Evolutionary conservation across 2,797 vertebrate genomes (phyloP).

Genomic region (Aphelocoma californica): DNA sequence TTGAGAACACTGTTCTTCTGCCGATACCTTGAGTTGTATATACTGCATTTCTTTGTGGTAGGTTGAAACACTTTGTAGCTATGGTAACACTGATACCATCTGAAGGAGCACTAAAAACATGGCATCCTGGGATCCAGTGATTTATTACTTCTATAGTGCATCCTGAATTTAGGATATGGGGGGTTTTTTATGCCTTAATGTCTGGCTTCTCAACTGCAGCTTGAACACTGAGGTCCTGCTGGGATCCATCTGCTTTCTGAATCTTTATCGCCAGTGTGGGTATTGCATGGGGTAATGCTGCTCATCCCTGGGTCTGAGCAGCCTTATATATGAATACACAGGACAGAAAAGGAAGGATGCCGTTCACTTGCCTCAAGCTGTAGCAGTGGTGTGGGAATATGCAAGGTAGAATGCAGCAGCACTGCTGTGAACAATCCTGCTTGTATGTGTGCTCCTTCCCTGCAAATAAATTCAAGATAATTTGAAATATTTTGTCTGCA

Average conservation of each 20-base stretch:
- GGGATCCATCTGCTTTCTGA: background rate
- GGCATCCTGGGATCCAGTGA: background rate
- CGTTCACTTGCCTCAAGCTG: background rate
- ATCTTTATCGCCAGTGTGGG: background rate
- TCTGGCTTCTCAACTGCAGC: background rate
- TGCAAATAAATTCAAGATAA: background rate
- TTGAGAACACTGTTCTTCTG: background rate
- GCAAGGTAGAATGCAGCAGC: background rate
- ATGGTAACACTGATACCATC: background rate
- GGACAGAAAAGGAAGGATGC: background rate
- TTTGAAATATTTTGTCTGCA: background rate
- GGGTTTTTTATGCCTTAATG: background rate
- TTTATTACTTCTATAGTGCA: background rate
- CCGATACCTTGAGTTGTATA: background rate
- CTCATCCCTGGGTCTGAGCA: background rate
- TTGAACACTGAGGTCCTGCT: background rate
- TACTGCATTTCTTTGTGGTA: background rate
- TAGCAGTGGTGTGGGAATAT: background rate
- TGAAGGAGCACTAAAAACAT: background rate
- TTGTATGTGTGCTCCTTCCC: background rate
- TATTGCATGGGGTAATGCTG: background rate
- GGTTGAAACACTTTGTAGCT: background rate
- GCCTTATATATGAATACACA: background rate
- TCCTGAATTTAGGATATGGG: background rate
- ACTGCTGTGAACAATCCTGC: background rate